Conservation (phyloP, 2,888 invertebrate species). For the Xylota sylvarum region DNA sequence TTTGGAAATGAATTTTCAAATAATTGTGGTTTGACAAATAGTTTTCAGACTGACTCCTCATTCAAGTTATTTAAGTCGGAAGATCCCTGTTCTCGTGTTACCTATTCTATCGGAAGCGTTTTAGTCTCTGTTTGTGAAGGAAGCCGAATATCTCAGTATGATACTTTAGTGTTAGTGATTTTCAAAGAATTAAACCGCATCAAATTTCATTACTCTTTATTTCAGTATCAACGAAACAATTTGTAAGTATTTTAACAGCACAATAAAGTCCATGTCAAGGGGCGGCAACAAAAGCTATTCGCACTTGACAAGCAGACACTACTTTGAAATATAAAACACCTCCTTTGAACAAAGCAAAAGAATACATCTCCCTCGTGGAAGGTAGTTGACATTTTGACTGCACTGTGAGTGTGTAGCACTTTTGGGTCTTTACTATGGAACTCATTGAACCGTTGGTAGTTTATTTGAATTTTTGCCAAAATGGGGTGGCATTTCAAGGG, state of each 20-base stretch:
- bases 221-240: neutral
- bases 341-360: neutral
- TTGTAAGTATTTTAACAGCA: neutral
- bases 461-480: conserved; percentile 34
- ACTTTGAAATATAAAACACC: conserved; percentile 1
- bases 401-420: conserved; percentile 19
- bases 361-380: neutral
- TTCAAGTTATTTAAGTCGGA: no score
- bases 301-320: conserved; percentile 5
- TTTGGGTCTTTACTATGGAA: neutral
- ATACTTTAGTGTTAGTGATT: no score
- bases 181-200: neutral
- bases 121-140: no score
- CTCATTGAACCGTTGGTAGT: conserved; percentile 23
- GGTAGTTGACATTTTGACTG: conserved; percentile 31
- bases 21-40: no score
- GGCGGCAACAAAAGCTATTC: neutral
- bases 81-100: no score
- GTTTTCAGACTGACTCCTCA: no score
- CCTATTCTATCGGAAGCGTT: no score
- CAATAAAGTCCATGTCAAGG: neutral
- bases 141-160: no score
- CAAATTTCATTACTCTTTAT: neutral
- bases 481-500: conserved; percentile 14
- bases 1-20: no score